Conservation (phyloP, 92 coral and sea anemone species). For the Chrysogorgia sp. region DNA sequence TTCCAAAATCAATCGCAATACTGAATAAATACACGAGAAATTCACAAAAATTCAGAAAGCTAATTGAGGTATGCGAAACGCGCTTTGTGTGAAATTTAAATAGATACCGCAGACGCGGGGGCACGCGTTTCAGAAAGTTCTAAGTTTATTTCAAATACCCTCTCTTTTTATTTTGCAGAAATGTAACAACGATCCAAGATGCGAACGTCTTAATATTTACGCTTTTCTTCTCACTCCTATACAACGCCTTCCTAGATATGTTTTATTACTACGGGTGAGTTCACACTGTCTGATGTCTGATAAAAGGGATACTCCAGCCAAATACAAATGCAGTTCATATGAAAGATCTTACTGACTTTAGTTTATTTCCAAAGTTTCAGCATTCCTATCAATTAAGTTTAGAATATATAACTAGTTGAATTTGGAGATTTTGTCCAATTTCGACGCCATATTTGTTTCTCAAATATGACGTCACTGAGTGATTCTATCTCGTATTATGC, state of each 20-base stretch:
- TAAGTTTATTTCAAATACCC: too few species aligned
- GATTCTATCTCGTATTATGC: too few species aligned
- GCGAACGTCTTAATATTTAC: slow-evolving; percentile 84
- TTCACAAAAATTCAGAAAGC: slow-evolving; percentile 86
- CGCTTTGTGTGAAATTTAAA: not conserved
- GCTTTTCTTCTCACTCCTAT: slow-evolving; percentile 96
- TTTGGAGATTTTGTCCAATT: too few species aligned
- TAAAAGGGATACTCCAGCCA: too few species aligned
- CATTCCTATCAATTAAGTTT: too few species aligned
- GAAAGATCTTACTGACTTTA: too few species aligned
- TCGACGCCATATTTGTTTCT: too few species aligned
- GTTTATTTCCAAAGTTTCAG: too few species aligned
- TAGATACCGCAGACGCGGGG: too few species aligned
- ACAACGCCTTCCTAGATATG: slow-evolving; percentile 94
- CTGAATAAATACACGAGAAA: slow-evolving; percentile 85
- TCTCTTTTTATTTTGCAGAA: slow-evolving; percentile 49
- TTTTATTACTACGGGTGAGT: slow-evolving; percentile 87
- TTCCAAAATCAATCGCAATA: slow-evolving; percentile 92
- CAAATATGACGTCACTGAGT: too few species aligned
- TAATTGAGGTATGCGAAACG: slow-evolving; percentile 67
- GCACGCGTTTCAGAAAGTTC: too few species aligned
- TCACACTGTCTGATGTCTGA: not conserved
- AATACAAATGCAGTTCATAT: not conserved
- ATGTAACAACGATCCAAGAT: slow-evolving; percentile 78
- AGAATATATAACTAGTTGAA: too few species aligned